Evolutionary conservation across 2,797 vertebrate species (phyloP), one percentile per base, ranked within the genome.

Genomic region (Tarsius wallacei): DNA sequence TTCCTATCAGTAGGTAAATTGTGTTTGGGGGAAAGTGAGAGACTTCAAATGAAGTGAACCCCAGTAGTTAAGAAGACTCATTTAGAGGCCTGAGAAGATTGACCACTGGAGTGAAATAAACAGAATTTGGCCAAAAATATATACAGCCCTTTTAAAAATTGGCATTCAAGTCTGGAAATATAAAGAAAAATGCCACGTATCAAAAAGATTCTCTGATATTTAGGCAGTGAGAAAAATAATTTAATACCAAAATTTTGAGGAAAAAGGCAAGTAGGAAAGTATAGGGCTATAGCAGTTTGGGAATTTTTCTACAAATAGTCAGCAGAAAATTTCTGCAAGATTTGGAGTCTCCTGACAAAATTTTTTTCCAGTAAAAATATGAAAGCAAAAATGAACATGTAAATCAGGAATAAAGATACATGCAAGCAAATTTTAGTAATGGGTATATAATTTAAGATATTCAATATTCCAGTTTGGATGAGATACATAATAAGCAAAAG

Each of bases 281-380:
- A 47, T 36, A 82, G 19, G 17, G 14, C 31, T 68, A n/a, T 3
- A 66, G 63, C 0, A 88, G 17, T 59, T 53, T 93, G 78, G 77
- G 76, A 81, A 42, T 77, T 96, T 21, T 87, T 87, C 59, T 74
- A 88, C 26, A 86, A 55, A 70, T 63, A 74, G 10, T 86, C 36
- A 88, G 85, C 53, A 97, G 57, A 97, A 88, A 88, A 70, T 11
- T 22, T 84, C 70, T 17, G 1, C 87, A 88, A 77, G 51, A 36
- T 89, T 78, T 83, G 5, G 83, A 88, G 61, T 64, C 63, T 85
- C 59, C 36, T 93, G 77, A 91, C 64, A 78, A 17, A 88, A 28
- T 84, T 76, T 87, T 85, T 95, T 88, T 66, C 57, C 73, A 80
- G 24, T 42, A 88, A 97, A 92, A 96, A 95, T 76, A 82, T 42